phyloP scores from a whole-genome alignment of 2,797 vertebrate genomes.

The Manis javanica region DNA sequence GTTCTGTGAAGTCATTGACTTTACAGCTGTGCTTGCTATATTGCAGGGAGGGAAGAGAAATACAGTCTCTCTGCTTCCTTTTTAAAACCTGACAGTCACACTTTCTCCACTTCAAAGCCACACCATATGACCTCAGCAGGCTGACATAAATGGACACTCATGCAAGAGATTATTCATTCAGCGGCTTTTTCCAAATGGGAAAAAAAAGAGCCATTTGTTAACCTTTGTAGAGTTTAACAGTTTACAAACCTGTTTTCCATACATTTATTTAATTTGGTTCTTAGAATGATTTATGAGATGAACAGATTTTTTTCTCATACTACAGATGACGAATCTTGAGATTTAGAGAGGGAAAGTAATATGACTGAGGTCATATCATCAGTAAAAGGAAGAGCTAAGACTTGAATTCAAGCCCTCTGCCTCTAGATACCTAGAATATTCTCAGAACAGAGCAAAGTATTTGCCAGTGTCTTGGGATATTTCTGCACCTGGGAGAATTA shows the following conservation, averaged over 20 bases:
- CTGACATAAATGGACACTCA: conserved; percentile 79
- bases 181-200: conserved; percentile 71
- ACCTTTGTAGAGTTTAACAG: conserved; percentile 64
- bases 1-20: conserved; percentile 66
- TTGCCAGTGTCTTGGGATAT: neutral
- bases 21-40: conserved; percentile 58
- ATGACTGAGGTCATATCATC: conserved; percentile 30
- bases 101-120: conserved; percentile 80
- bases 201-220: conserved; percentile 57
- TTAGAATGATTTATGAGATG: conserved; percentile 74
- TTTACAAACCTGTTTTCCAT: conserved; percentile 78
- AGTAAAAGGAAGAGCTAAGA: neutral
- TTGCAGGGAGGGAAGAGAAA: conserved; percentile 48
- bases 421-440: neutral
- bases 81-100: conserved; percentile 79
- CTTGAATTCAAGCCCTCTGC: neutral
- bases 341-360: conserved; percentile 29
- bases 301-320: conserved; percentile 40
- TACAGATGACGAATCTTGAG: conserved; percentile 58
- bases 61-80: conserved; percentile 67
- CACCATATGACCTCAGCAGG: conserved; percentile 73
- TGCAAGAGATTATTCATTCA: conserved; percentile 68
- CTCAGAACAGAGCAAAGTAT: neutral
- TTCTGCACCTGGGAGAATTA: neutral
- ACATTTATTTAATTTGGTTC: conserved; percentile 75